phyloP scores from a whole-genome alignment of 1,140 invertebrate genomes.

The Drosophila mojavensis region DNA sequence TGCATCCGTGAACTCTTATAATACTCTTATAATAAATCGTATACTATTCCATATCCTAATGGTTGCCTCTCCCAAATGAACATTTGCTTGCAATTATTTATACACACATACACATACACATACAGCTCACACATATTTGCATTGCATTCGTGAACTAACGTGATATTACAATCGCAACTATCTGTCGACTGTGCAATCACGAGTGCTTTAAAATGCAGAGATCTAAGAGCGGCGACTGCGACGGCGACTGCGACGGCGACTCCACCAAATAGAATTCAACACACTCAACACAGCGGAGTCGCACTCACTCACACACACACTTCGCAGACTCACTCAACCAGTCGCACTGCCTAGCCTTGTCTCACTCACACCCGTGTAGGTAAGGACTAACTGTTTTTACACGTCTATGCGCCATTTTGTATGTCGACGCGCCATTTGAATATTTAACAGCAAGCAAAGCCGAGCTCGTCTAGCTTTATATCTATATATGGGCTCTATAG shows the following conservation, averaged over 20 bases:
- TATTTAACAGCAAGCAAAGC: conserved; percentile 62
- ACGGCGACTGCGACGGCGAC: conserved; percentile 22
- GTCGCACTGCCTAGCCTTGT: background rate
- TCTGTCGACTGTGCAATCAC: conserved; percentile 53
- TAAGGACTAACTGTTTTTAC: conserved; percentile 55
- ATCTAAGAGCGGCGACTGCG: conserved; percentile 8
- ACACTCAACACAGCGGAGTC: conserved; percentile 16
- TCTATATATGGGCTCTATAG: conserved; percentile 15
- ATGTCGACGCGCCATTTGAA: conserved; percentile 75
- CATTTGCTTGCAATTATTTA: no score
- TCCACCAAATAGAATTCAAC: conserved; percentile 50
- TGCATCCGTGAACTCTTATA: no score
- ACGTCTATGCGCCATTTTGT: conserved; percentile 77
- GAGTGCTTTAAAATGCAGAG: conserved; percentile 63
- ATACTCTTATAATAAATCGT: no score
- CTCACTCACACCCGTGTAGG: background rate
- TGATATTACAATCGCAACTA: conserved; percentile 37
- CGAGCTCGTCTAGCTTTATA: conserved; percentile 57
- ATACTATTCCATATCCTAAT: no score
- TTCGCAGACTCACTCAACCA: background rate
- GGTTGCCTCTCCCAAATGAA: no score
- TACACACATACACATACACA: no score
- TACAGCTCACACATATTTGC: no score
- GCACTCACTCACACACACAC: background rate
- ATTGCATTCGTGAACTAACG: background rate